phyloP scores from a whole-genome alignment of 2,797 vertebrate genomes.

The Myotis vivesi region DNA sequence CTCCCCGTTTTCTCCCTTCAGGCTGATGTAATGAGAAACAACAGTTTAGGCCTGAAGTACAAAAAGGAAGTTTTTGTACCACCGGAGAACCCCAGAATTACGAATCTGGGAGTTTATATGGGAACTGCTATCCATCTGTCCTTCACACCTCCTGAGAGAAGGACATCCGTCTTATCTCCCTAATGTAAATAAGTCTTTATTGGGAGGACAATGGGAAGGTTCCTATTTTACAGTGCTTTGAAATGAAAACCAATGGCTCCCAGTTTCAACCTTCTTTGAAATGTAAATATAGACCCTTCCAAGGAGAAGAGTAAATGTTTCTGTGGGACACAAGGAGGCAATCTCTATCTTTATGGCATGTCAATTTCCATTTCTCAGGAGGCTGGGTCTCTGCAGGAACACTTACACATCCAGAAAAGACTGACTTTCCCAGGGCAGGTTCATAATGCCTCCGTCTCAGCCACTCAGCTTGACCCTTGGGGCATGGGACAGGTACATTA shows the following conservation, averaged over 20 bases:
- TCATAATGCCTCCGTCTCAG: not conserved
- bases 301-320: not conserved
- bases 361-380: not conserved
- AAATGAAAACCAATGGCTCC: constrained; percentile 44
- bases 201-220: not conserved
- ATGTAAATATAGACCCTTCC: constrained; percentile 36
- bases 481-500: not conserved
- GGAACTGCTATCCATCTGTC: not conserved
- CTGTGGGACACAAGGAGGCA: not conserved
- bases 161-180: not conserved
- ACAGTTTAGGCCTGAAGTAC: not conserved
- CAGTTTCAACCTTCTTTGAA: constrained; percentile 36
- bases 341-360: not conserved
- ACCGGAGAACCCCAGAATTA: not conserved
- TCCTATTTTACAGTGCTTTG: constrained; percentile 1
- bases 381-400: not conserved
- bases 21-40: not conserved
- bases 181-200: constrained; percentile 37
- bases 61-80: not conserved
- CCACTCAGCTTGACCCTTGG: not conserved
- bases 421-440: not conserved
- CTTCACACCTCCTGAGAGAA: not conserved
- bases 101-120: not conserved
- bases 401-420: not conserved
- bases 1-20: not conserved